These are phyloP conservation scores for Thalassoma bifasciatum DNA, from an alignment of 2,113 vertebrate species.

Conservation along the genomic window DNA sequence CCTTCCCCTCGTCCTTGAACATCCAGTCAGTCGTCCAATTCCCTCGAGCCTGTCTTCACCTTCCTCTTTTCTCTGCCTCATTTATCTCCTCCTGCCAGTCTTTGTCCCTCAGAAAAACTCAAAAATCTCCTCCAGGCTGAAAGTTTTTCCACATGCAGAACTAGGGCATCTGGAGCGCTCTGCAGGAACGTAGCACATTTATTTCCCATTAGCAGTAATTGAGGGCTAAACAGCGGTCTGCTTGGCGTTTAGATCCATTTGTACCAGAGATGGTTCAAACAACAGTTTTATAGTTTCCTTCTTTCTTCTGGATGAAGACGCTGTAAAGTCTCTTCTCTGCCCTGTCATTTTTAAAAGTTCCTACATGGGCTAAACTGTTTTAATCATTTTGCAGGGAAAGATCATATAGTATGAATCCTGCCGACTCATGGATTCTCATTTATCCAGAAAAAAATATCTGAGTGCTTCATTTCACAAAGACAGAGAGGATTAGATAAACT, in stretches of 20 bases:
- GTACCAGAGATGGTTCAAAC: conserved; percentile 15
- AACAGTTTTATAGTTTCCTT: conserved; percentile 1
- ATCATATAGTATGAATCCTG: no score
- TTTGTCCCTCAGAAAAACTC: conserved; percentile 48
- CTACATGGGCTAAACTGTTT: no score
- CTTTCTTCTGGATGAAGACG: not conserved
- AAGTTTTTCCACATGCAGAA: conserved; percentile 71
- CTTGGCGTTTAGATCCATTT: conserved; percentile 29
- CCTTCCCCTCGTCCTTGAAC: conserved; percentile 26
- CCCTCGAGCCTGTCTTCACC: conserved; percentile 25
- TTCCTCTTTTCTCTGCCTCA: conserved; percentile 29
- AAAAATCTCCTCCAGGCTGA: conserved; percentile 60
- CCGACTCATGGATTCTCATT: no score
- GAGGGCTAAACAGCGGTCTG: conserved; percentile 48
- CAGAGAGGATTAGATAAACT: no score
- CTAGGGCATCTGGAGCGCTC: conserved; percentile 60
- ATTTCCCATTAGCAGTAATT: conserved; percentile 72
- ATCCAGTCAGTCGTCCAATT: conserved; percentile 28
- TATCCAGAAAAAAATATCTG: no score
- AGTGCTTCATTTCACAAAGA: no score
- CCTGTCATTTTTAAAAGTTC: no score
- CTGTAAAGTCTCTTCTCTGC: no score
- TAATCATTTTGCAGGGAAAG: no score
- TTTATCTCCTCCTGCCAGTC: conserved; percentile 49
- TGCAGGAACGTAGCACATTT: conserved; percentile 62